These are phyloP conservation scores for Pollenia angustigena DNA, from an alignment of 2,888 invertebrate species.

Conservation along the genomic window DNA sequence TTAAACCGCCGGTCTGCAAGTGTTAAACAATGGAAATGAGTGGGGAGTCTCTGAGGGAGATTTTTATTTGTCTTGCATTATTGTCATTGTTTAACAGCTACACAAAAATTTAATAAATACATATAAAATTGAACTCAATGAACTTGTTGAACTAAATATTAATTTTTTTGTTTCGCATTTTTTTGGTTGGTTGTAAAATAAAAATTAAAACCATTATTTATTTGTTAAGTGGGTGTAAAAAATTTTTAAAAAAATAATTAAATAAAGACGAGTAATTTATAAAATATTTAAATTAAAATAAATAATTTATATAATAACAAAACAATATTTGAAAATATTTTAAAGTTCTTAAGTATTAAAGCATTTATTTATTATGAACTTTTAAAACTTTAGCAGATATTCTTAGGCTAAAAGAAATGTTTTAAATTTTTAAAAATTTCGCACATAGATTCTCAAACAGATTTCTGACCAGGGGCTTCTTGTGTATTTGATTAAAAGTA, in stretches of 20 bases:
- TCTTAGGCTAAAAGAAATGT: too few relatives aligned
- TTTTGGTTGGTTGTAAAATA: not conserved
- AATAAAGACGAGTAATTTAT: slow-evolving; percentile 20
- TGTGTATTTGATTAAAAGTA: too few relatives aligned
- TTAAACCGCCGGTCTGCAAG: too few relatives aligned
- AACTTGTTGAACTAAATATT: slow-evolving; percentile 57
- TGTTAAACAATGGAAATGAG: not conserved
- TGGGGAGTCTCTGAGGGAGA: not conserved
- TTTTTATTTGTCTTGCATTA: slow-evolving; percentile 14
- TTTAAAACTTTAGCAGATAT: too few relatives aligned
- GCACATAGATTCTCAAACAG: too few relatives aligned
- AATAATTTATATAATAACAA: too few relatives aligned
- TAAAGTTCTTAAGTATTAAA: too few relatives aligned
- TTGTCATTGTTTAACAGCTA: slow-evolving; percentile 53
- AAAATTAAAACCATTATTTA: slow-evolving; percentile 40
- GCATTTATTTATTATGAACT: too few relatives aligned
- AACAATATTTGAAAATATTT: too few relatives aligned
- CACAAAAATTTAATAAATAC: slow-evolving; percentile 18
- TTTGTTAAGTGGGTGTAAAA: slow-evolving; percentile 56
- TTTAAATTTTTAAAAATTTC: too few relatives aligned
- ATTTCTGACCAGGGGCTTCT: too few relatives aligned
- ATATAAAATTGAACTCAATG: slow-evolving; percentile 54
- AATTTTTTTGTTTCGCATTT: not conserved
- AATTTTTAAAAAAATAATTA: not conserved
- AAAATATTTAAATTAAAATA: too few relatives aligned